Percentiles rank a stretch among this genome's conserved stretches.
Conservation (phyloP, 2,113 vertebrate genomes). For the Acrocephalus kingi region DNA sequence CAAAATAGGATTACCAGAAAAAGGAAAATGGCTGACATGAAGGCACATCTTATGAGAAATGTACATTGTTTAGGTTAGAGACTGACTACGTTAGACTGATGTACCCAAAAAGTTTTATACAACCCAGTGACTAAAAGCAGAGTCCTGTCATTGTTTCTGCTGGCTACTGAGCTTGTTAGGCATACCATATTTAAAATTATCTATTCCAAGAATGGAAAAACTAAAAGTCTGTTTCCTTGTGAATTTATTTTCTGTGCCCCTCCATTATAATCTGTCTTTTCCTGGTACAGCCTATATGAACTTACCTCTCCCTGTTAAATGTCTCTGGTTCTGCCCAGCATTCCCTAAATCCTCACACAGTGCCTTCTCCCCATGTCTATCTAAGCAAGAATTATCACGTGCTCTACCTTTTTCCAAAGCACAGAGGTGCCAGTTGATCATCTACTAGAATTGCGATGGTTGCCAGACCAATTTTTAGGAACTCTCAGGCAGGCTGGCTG, state of each 20-base stretch:
- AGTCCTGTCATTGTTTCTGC: background rate
- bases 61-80: background rate
- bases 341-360: background rate
- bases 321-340: background rate
- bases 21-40: background rate
- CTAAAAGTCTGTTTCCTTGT: background rate
- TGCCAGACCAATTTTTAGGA: background rate
- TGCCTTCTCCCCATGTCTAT: background rate
- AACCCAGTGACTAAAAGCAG: background rate
- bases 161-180: background rate
- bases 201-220: background rate
- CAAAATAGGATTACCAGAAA: background rate
- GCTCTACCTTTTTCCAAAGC: background rate
- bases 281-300: background rate
- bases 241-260: background rate
- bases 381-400: background rate
- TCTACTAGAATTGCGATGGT: background rate
- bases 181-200: background rate
- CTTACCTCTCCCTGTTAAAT: background rate
- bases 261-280: background rate
- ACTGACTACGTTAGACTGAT: background rate
- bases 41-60: background rate
- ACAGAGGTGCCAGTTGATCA: background rate
- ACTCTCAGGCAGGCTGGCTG: background rate
- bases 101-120: background rate